Evolutionary conservation across 2,113 vertebrate genomes (phyloP), one percentile per base, ranked within the genome.

Genomic region (Pagrus major): DNA sequence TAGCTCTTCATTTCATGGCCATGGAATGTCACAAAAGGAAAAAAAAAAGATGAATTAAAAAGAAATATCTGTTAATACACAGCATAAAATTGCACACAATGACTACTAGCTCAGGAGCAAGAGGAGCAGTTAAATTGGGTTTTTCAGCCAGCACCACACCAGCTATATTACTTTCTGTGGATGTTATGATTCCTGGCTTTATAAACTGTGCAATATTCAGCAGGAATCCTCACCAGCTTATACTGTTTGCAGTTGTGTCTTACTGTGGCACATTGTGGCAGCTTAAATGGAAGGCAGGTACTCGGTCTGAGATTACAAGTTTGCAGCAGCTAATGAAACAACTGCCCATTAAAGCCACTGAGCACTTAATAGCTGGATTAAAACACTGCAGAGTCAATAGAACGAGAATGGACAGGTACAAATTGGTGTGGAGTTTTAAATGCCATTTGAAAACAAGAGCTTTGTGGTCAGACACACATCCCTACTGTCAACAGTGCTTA

Each of bases 251-350:
- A 33, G 59, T 59, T 21, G 39, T 39, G 23, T 73, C 33, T 51
- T 51, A 44, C 35, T 44, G 9, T 29, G 18, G 52, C 33, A 66
- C n/a, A 5, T 23, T 20, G 23, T 23, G 41, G 20, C 61, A 54
- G 46, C 37, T 44, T 69, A 54, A 75, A 68, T 44, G 4, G 25
- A 21, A 65, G 58, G 27, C 15, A 6, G 18, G 6, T 16, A 6
- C 29, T 21, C 31, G 6, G 33, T 49, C 56, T 56, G 39, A 47
- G 44, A 58, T 42, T 71, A 27, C n/a, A 14, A 60, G 54, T 54
- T 52, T 80, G 42, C 35, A 37, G 67, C 60, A 23, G 49, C 54
- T 66, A 77, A 71, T 77, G 67, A 67, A 71, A 52, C 42, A 49
- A 41, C 58, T 27, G 41, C 55, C n/a, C 21, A 27, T 61, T 75